Base-by-base conservation (phyloP, 2,888 invertebrate species). In the Tinea pellionella region DNA sequence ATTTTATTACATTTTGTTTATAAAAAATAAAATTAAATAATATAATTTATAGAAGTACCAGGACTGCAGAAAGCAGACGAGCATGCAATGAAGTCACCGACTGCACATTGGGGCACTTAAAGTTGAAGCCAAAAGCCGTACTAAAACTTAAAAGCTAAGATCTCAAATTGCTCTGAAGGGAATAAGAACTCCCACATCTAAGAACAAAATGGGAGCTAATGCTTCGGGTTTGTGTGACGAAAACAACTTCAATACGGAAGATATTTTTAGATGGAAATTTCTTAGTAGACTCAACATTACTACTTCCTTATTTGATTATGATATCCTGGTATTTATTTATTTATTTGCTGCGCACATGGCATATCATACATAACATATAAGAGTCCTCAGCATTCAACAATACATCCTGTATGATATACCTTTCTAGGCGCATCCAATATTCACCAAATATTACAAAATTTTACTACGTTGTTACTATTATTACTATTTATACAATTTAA, bases 111-210 rank as follows among this genome's bases (percentile, higher is more conserved):
- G 18, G 53, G 53, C 24, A 24, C 53, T 53, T 53, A 53, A 53
- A 53, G 24, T 53, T 53, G 6, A 13, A 47, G 47, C 47, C 47
- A 47, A 47, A 47, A 47, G 47, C 47, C 47, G 15, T 47, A 47
- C 47, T 47, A 53, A 53, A 53, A 53, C 53, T 53, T 53, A 24
- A 53, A 53, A 53, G 53, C 53, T 53, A 16, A 12, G 53, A 53
- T 53, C 53, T 53, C 53, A 53, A 53, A 53, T 53, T 53, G 53
- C 53, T 53, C 53, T 24, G 24, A 24, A 53, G 53, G 53, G 53
- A 53, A 53, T 53, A 24, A 53, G 53, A 53, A 53, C 16, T 47
- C 18, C 47, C 47, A 47, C 47, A 24, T 24, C 53, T 53, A 18
- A 24, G 53, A 53, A 53, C 53, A 24, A 24, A 24, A 53, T 53